Evolutionary conservation across 2,797 vertebrate species (phyloP).

Genomic region (Bovichtus diacanthus): DNA sequence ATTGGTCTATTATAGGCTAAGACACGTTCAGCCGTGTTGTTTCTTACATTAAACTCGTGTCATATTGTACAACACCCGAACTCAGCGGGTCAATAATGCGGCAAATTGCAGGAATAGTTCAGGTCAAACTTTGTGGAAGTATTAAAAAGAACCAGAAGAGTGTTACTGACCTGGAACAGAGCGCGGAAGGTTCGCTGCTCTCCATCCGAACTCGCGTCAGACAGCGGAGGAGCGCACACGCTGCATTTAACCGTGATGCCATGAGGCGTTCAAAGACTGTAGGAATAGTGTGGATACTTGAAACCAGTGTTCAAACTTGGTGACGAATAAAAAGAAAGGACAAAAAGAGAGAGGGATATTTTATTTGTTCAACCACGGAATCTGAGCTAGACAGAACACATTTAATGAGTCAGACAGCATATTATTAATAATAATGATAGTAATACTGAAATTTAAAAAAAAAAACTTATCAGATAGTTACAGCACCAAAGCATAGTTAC

Average conservation of each 20-base stretch:
- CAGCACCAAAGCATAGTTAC: too few species aligned
- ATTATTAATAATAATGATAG: too few species aligned
- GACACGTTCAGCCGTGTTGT: too few species aligned
- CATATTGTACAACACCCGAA: fast-evolving
- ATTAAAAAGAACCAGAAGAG: not conserved
- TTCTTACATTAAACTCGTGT: not conserved
- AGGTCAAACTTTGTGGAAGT: not conserved
- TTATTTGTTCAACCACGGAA: not conserved
- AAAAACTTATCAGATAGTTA: too few species aligned
- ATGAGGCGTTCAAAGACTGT: slow-evolving; percentile 25
- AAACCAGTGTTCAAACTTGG: not conserved
- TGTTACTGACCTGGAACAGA: slow-evolving; percentile 39
- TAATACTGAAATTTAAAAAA: too few species aligned
- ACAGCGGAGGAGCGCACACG: not conserved
- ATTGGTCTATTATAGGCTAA: slow-evolving; percentile 8
- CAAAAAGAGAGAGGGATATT: not conserved
- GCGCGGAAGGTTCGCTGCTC: slow-evolving; percentile 19
- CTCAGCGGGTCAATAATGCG: not conserved
- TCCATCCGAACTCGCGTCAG: slow-evolving; percentile 18
- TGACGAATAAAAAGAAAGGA: not conserved
- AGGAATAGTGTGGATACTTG: not conserved
- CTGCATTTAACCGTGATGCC: not conserved
- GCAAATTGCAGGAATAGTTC: not conserved
- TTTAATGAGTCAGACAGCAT: too few species aligned
- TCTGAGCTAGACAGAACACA: too few species aligned